These are phyloP conservation scores for Rhynchophorus ferrugineus DNA, from an alignment of 1,140 invertebrate genomes.

Conservation along the genomic window DNA sequence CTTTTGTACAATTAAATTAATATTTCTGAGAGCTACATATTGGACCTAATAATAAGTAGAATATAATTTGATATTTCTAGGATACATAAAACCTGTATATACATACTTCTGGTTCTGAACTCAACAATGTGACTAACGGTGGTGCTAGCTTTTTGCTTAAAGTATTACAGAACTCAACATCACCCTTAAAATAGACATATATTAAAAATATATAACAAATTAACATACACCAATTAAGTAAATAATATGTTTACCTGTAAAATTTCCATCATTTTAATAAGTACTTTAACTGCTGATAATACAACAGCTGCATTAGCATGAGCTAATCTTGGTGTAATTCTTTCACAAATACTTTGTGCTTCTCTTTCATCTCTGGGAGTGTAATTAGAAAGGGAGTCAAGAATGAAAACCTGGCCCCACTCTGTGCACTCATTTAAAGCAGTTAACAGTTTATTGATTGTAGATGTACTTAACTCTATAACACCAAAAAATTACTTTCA, in stretches of 20 bases:
- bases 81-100: no score
- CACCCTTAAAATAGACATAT: conserved; percentile 42
- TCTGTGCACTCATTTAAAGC: conserved; percentile 99
- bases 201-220: background rate
- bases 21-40: conserved; percentile 97
- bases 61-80: background rate
- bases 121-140: conserved; percentile 95
- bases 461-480: conserved; percentile 92
- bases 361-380: conserved; percentile 95
- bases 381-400: conserved; percentile 97
- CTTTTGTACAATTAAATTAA: conserved; percentile 99
- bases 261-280: conserved; percentile 99
- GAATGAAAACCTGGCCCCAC: conserved; percentile 98
- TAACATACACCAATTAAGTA: no score
- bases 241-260: conserved; percentile 48
- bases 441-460: conserved; percentile 96
- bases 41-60: conserved; percentile 56
- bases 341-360: conserved; percentile 98
- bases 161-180: conserved; percentile 89
- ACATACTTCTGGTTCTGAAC: conserved; percentile 90
- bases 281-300: conserved; percentile 91
- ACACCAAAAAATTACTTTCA: conserved; percentile 3
- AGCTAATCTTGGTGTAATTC: conserved; percentile 94
- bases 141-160: conserved; percentile 96
- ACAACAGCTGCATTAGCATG: conserved; percentile 99